Base-by-base conservation (phyloP, 2,113 vertebrate species). In the Lampris megalopsis region DNA sequence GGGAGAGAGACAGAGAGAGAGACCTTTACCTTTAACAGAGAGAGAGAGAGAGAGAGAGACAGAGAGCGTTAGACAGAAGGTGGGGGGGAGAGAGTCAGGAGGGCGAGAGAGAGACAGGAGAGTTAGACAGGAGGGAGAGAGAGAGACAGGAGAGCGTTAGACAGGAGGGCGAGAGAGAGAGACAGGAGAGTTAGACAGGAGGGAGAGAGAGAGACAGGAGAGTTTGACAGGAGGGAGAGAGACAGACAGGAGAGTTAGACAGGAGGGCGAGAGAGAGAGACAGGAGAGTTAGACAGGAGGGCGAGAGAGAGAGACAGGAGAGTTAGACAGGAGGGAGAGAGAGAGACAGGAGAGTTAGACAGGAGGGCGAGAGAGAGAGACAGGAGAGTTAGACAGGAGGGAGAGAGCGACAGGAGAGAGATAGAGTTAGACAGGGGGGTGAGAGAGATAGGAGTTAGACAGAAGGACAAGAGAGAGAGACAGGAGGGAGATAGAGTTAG, bases 361-460 rank as follows among this genome's bases (percentile, higher is more conserved):
- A 37, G 24, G 13, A 3, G 4, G 49, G n/a, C n/a, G 13, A 52
- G 4, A 11, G 9, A n/a, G n/a, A n/a, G n/a, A n/a, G n/a, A n/a
- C n/a, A n/a, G n/a, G n/a, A n/a, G n/a, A 45, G 7, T 9, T 40
- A 63, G 60, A 56, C 11, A 45, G 60, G 59, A 62, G 59, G 11
- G 36, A 61, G 11, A 61, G 58, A 61, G 58, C 1, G 58, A 61
- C 37, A 61, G 41, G 58, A 61, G 58, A 1, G 58, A 61, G 58
- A 61, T 36, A 61, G 37, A 61, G 58, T 41, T 4, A 61, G 58
- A 61, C 37, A 61, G 13, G 58, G 41, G 37, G 10, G 58, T 41
- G 58, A 41, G 58, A 40, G 58, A 41, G 37, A 61, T 3, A 1
- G 54, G 36, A 24, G 24, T 24, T 24, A 24, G 24, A 24, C 24